Evolutionary conservation across 2,888 invertebrate genomes (phyloP).

Genomic region (Agrochola lychnidis): DNA sequence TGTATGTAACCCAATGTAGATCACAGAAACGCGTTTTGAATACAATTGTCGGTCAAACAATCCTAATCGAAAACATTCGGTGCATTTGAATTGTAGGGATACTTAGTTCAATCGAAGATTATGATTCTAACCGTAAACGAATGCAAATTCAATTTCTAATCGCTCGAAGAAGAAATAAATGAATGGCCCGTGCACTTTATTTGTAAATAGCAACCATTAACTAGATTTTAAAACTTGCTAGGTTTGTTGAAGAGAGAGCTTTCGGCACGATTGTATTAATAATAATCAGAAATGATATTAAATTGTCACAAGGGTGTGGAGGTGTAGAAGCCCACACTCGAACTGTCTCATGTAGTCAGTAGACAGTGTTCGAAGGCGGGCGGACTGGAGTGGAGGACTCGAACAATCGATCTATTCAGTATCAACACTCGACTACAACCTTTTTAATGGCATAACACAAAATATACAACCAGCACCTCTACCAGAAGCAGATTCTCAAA

Average conservation of each 20-base stretch:
- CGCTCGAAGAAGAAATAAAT: slow-evolving; percentile 25
- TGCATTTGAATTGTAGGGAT: slow-evolving; percentile 43
- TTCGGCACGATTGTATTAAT: background rate
- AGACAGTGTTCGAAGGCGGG: slow-evolving; percentile 27
- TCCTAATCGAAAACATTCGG: slow-evolving; percentile 46
- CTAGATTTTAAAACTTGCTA: slow-evolving; percentile 17
- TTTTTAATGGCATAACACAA: slow-evolving; percentile 13
- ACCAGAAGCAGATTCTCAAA: slow-evolving; percentile 46
- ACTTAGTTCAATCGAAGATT: slow-evolving; percentile 10
- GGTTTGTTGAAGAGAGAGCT: slow-evolving; percentile 31
- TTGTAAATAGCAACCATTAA: slow-evolving; percentile 30
- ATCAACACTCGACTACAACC: slow-evolving; percentile 15
- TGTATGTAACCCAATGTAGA: slow-evolving; percentile 51
- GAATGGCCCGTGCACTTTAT: slow-evolving; percentile 18
- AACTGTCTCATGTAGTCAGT: slow-evolving; percentile 16
- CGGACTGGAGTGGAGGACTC: background rate
- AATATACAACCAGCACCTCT: slow-evolving; percentile 13
- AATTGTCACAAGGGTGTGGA: slow-evolving; percentile 5
- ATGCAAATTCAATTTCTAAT: slow-evolving; percentile 51
- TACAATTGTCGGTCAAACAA: slow-evolving; percentile 56
- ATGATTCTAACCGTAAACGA: slow-evolving; percentile 24
- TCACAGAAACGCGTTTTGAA: slow-evolving; percentile 61
- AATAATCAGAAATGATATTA: slow-evolving; percentile 16
- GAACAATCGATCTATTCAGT: slow-evolving; percentile 15
- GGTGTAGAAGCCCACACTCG: slow-evolving; percentile 6